Conservation (phyloP, 1,140 invertebrate genomes). For the Cotesia vestalis region DNA sequence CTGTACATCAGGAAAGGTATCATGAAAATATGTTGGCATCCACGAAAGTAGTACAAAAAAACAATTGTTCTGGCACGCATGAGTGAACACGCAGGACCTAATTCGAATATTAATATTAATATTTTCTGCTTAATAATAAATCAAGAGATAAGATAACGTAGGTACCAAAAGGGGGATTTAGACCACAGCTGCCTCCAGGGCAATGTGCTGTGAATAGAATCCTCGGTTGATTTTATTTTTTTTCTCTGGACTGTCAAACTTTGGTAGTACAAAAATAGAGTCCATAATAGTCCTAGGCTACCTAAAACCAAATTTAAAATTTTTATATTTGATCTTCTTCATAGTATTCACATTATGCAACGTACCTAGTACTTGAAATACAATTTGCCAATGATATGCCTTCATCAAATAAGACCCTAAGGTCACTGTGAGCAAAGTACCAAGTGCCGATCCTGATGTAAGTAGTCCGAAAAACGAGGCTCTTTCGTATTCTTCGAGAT, state of each 20-base stretch:
- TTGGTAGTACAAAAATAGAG: constrained; percentile 64
- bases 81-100: constrained; percentile 76
- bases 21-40: constrained; percentile 82
- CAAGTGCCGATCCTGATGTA: constrained; percentile 73
- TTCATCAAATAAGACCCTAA: constrained; percentile 76
- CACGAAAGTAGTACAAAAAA: constrained; percentile 80
- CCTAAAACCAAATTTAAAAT: constrained; percentile 55
- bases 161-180: constrained; percentile 70
- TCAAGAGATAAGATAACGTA: neutral
- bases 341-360: constrained; percentile 8
- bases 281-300: constrained; percentile 68
- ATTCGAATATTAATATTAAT: neutral
- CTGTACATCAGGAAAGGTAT: constrained; percentile 75
- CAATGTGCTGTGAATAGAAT: constrained; percentile 55
- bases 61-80: constrained; percentile 81
- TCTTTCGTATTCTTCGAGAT: constrained; percentile 72
- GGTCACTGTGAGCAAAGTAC: constrained; percentile 75
- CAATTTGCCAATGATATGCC: constrained; percentile 73
- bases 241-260: constrained; percentile 53
- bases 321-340: neutral
- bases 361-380: constrained; percentile 75
- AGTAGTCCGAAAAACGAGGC: constrained; percentile 77
- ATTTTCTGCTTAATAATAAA: constrained; percentile 3
- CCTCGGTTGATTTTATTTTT: constrained; percentile 44
- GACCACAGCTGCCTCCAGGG: constrained; percentile 69